Conservation (phyloP, 1,140 invertebrate genomes). For the Drosophila nigromelanica region DNA sequence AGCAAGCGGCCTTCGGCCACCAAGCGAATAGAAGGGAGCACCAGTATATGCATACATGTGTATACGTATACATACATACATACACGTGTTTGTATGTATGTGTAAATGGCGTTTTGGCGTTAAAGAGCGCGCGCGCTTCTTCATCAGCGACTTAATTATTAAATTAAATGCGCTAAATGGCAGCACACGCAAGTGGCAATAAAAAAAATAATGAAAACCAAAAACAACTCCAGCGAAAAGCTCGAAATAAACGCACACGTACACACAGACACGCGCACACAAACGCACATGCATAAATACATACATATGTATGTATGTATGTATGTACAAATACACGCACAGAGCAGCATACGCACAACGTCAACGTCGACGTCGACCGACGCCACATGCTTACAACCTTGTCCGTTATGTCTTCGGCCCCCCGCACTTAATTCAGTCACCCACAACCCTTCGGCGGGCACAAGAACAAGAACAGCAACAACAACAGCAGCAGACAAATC, state of each 20-base stretch:
- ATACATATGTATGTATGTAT: too few relatives aligned
- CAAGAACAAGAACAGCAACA: conserved; percentile 28
- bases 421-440: conserved; percentile 38
- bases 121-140: conserved; percentile 58
- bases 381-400: conserved; percentile 72
- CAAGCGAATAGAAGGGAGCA: neutral
- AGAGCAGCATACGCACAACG: conserved; percentile 39
- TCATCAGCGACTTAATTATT: conserved; percentile 79
- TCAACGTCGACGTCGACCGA: conserved; percentile 17
- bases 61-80: too few relatives aligned
- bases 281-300: conserved; percentile 10
- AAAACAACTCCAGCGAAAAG: conserved; percentile 48
- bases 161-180: conserved; percentile 82
- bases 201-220: conserved; percentile 64
- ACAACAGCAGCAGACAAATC: conserved; percentile 41
- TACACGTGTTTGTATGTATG: neutral
- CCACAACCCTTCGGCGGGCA: conserved; percentile 41
- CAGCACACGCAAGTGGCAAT: conserved; percentile 79
- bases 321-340: neutral
- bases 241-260: conserved; percentile 27
- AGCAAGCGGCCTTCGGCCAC: conserved; percentile 1
- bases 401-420: conserved; percentile 56
- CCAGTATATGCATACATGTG: neutral
- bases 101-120: conserved; percentile 14
- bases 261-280: conserved; percentile 18